These are phyloP conservation scores for Nothocercus julius DNA, from an alignment of 2,113 vertebrate species.

Conservation along the genomic window DNA sequence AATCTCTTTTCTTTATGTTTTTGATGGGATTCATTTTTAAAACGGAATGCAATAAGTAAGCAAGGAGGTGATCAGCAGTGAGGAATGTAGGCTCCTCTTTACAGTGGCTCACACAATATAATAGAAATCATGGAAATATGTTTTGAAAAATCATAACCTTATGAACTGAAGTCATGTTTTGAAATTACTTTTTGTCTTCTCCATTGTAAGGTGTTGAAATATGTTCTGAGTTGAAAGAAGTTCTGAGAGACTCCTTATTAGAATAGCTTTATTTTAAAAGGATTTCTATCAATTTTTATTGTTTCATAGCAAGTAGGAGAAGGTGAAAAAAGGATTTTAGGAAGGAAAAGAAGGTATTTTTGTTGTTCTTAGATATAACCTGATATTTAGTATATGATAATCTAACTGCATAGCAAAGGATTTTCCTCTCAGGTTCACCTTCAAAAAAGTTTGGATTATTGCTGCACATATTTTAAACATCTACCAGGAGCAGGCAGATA, in stretches of 20 bases:
- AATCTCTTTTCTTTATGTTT: neutral
- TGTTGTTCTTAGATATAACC: slow-evolving; percentile 5
- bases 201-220: neutral
- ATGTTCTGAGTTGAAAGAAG: neutral
- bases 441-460: neutral
- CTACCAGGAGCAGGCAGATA: neutral
- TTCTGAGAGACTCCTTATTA: slow-evolving; percentile 38
- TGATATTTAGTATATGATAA: neutral
- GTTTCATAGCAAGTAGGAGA: neutral
- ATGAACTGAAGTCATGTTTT: neutral
- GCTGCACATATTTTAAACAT: neutral
- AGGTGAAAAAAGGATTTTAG: slow-evolving; percentile 22
- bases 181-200: neutral
- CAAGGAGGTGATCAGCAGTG: neutral
- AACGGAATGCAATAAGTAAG: neutral
- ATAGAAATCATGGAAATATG: neutral
- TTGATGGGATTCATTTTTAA: slow-evolving; percentile 4
- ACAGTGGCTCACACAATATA: neutral
- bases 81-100: neutral
- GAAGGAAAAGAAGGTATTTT: neutral
- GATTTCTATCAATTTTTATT: neutral
- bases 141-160: neutral
- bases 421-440: neutral
- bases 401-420: neutral
- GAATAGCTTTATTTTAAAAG: slow-evolving; percentile 12